Evolutionary conservation across 2,888 invertebrate genomes (phyloP).

Genomic region (Drosophila paracracens): DNA sequence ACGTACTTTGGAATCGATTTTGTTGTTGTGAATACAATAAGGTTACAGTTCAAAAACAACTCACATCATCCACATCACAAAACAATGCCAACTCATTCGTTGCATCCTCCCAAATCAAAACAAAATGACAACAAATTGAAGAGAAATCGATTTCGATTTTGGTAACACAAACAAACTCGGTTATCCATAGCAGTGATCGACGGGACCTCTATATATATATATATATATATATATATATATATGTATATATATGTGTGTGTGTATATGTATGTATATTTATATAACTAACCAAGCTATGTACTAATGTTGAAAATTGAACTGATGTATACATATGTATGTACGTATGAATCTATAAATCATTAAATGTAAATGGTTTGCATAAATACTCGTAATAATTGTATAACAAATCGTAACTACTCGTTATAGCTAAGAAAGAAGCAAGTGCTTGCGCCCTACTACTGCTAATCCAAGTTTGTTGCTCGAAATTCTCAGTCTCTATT

Average conservation of each 20-base stretch:
- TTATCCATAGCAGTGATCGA: constrained; percentile 2
- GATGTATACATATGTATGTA: constrained; percentile 4
- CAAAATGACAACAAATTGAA: neutral
- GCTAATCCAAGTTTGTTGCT: constrained; percentile 61
- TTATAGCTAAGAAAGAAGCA: constrained; percentile 39
- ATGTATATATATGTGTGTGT: neutral
- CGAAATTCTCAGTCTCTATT: constrained; percentile 53
- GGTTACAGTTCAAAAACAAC: neutral
- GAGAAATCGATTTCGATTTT: constrained; percentile 1
- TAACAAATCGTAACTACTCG: constrained; percentile 24
- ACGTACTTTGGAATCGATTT: constrained; percentile 13
- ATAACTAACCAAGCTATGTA: neutral
- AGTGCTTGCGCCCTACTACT: constrained; percentile 50
- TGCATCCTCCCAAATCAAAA: neutral
- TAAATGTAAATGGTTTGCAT: constrained; percentile 49
- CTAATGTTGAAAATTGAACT: neutral
- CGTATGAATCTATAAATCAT: constrained; percentile 25
- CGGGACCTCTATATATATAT: neutral
- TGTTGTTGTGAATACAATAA: constrained; percentile 6
- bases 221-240: neutral
- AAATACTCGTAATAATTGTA: constrained; percentile 31
- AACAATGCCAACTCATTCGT: neutral
- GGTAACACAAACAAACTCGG: neutral
- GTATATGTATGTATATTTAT: neutral
- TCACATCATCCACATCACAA: neutral